These are phyloP conservation scores for Pterostichus madidus DNA, from an alignment of 2,888 invertebrate species.

Conservation along the genomic window DNA sequence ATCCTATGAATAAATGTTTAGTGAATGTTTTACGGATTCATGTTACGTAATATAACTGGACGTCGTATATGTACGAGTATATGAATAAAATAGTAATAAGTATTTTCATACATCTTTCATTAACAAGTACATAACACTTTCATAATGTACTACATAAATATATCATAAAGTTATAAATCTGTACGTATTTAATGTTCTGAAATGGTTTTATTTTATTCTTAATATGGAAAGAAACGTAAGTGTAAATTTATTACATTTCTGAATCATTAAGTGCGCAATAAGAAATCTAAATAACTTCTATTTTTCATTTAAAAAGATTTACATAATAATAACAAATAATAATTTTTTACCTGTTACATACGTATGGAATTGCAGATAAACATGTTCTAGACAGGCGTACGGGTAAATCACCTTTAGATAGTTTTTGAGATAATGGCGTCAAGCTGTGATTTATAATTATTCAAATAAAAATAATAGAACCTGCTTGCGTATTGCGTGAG, in stretches of 20 bases:
- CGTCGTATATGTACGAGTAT: too few relatives aligned
- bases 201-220: background rate
- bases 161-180: too few relatives aligned
- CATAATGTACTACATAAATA: too few relatives aligned
- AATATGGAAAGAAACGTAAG: background rate
- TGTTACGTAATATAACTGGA: too few relatives aligned
- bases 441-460: conserved; percentile 45
- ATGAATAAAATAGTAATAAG: too few relatives aligned
- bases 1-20: too few relatives aligned
- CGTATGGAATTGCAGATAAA: conserved; percentile 23
- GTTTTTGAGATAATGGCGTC: conserved; percentile 30
- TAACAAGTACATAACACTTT: too few relatives aligned
- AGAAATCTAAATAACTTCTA: conserved; percentile 6
- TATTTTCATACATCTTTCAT: too few relatives aligned
- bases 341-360: background rate
- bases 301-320: background rate
- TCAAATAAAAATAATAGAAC: conserved; percentile 51
- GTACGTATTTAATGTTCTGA: too few relatives aligned
- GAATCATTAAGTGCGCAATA: conserved; percentile 24
- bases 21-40: too few relatives aligned
- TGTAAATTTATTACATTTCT: conserved; percentile 29
- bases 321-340: conserved; percentile 48
- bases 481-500: conserved; percentile 19
- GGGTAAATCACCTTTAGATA: conserved; percentile 37
- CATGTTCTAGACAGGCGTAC: background rate